These are phyloP conservation scores for Castor canadensis DNA, from an alignment of 2,113 vertebrate genomes.

Conservation along the genomic window DNA sequence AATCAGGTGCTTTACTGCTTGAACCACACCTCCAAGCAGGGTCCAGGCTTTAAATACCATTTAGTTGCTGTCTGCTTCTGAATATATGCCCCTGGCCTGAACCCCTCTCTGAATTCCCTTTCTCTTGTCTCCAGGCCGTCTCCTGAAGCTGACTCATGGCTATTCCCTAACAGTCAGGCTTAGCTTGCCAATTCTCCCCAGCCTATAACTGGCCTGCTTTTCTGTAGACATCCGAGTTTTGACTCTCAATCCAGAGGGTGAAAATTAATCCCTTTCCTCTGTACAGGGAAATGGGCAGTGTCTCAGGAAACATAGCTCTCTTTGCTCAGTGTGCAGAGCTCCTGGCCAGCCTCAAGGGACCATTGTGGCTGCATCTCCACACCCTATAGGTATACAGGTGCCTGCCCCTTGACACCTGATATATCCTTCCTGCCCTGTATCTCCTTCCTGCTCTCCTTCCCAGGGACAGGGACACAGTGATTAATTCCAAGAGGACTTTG, in stretches of 20 bases:
- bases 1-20: too few species aligned
- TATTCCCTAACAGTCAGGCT: not conserved
- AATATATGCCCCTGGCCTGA: conserved; percentile 7
- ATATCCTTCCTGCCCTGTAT: too few species aligned
- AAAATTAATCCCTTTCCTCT: not conserved
- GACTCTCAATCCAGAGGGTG: not conserved
- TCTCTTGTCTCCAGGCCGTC: conserved; percentile 7
- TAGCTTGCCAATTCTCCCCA: not conserved
- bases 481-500: not conserved
- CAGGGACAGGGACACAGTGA: not conserved
- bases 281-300: not conserved
- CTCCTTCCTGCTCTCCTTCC: not conserved
- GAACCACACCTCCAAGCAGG: too few species aligned
- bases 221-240: not conserved
- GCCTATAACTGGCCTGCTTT: not conserved
- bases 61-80: not conserved
- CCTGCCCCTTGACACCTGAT: not conserved
- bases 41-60: not conserved
- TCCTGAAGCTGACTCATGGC: not conserved
- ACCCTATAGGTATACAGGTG: not conserved
- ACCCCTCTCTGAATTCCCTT: not conserved
- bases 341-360: not conserved
- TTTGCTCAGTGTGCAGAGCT: not conserved
- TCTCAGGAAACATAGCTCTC: not conserved
- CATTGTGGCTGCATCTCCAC: not conserved